Percentiles rank a stretch among this genome's conserved stretches.
Evolutionary conservation across 2,888 invertebrate species (phyloP).

Genomic region (Schizotus pectinicornis): DNA sequence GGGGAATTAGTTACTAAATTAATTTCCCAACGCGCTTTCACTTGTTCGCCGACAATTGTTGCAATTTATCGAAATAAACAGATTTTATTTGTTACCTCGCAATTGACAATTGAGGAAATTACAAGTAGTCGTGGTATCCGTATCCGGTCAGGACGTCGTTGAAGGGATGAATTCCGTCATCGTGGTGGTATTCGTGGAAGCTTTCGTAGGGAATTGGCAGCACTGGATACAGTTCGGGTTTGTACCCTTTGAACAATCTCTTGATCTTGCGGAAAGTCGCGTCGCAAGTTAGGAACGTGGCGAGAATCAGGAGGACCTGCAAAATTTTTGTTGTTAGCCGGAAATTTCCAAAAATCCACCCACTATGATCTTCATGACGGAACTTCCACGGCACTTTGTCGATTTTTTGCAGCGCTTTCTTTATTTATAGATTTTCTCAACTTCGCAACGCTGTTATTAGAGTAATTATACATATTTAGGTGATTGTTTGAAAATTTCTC

Average conservation of each 20-base stretch:
- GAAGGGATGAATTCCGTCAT: not conserved
- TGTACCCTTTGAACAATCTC: conserved; percentile 7
- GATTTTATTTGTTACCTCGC: not conserved
- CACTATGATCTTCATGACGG: conserved; percentile 12
- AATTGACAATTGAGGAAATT: conserved; percentile 1
- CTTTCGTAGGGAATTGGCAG: not conserved
- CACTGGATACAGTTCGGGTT: not conserved
- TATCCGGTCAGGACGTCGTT: not conserved
- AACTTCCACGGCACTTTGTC: too few species aligned
- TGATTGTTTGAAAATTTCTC: conserved; percentile 6
- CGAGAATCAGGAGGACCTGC: conserved; percentile 6
- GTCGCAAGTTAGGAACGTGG: not conserved
- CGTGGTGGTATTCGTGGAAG: not conserved
- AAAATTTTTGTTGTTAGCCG: not conserved
- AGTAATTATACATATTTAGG: conserved; percentile 7
- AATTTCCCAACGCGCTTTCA: not conserved
- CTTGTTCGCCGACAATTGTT: not conserved
- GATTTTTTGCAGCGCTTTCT: not conserved
- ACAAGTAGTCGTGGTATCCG: not conserved
- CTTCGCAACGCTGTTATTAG: not conserved
- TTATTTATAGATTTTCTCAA: conserved; percentile 17
- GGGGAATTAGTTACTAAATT: not conserved
- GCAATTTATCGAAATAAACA: not conserved
- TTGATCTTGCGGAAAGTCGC: conserved; percentile 13
- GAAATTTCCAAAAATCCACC: not conserved